A percentile compares a stretch with the other conserved stretches of the same genome.
phyloP scores from a whole-genome alignment of 2,113 vertebrate genomes.

The Rhea pennata region DNA sequence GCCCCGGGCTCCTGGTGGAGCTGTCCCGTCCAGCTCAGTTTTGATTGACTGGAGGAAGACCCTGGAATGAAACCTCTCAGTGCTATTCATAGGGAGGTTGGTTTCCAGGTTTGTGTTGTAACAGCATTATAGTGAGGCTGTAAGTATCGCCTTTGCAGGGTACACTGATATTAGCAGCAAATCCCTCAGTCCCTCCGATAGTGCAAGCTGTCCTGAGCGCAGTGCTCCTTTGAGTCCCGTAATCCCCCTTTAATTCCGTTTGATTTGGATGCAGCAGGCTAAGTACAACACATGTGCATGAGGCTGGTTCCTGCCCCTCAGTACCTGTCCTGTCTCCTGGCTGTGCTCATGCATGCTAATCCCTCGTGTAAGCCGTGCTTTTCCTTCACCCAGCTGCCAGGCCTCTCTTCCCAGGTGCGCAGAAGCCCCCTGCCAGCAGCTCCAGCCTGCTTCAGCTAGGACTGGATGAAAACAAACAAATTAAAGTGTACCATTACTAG shows the following conservation, averaged over 20 bases:
- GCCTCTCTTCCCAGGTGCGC: constrained; percentile 74
- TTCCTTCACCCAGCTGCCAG: constrained; percentile 84
- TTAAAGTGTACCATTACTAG: constrained; percentile 87
- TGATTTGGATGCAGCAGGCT: neutral
- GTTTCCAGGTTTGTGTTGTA: neutral
- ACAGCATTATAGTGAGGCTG: neutral
- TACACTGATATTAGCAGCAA: neutral
- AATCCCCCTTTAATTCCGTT: neutral
- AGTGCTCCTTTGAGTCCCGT: neutral
- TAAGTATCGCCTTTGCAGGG: neutral
- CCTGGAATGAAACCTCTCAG: rapidly evolving
- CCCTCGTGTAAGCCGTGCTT: neutral
- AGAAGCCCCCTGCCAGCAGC: constrained; percentile 46
- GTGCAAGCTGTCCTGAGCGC: neutral
- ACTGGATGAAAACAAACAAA: constrained; percentile 86
- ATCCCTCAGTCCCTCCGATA: neutral
- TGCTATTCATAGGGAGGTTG: neutral
- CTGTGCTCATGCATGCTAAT: neutral
- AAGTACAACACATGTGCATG: rapidly evolving
- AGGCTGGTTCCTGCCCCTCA: neutral
- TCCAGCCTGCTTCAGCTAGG: constrained; percentile 83
- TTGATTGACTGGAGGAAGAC: neutral
- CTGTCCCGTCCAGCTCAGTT: neutral
- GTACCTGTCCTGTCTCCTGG: neutral
- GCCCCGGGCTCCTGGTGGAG: too few relatives aligned